Percentiles rank a stretch among this genome's conserved stretches.
phyloP scores from a whole-genome alignment of 1,140 invertebrate genomes.

The Microplitis mediator region DNA sequence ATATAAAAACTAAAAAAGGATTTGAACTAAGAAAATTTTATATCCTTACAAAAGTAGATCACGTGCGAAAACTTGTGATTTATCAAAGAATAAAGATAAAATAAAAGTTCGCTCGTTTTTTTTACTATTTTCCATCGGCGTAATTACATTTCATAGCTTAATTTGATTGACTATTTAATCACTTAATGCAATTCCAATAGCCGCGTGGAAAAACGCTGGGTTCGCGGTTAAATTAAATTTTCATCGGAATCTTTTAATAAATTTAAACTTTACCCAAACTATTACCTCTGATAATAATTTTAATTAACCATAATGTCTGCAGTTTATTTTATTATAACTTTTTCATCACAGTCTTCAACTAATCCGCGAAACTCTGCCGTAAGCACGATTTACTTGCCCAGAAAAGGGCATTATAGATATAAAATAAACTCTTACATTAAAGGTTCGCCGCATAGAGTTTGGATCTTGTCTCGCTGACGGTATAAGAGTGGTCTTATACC shows the following conservation, averaged over 20 bases:
- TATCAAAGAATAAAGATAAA: not conserved
- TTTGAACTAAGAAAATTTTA: not conserved
- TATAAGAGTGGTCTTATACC: no score
- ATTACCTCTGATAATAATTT: not conserved
- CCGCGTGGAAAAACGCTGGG: no score
- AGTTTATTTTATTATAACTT: not conserved
- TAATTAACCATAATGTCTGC: not conserved
- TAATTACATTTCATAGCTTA: no score
- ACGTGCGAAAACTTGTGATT: no score
- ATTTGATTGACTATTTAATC: no score
- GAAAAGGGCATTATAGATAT: slow-evolving; percentile 8
- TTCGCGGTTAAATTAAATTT: no score
- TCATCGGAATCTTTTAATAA: not conserved
- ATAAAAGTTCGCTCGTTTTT: not conserved
- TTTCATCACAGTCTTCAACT: slow-evolving; percentile 8
- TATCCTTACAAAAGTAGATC: no score
- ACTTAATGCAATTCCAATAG: no score
- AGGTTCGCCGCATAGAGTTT: slow-evolving; percentile 3
- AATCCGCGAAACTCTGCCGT: slow-evolving; percentile 30
- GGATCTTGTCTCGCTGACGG: not conserved
- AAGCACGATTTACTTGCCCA: slow-evolving; percentile 30
- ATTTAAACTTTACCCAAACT: not conserved
- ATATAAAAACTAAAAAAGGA: not conserved
- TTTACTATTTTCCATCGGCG: no score
- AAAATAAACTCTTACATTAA: slow-evolving; percentile 30